These are phyloP conservation scores for Dicyrtoma fusca DNA, from an alignment of 2,888 invertebrate genomes.

Conservation along the genomic window DNA sequence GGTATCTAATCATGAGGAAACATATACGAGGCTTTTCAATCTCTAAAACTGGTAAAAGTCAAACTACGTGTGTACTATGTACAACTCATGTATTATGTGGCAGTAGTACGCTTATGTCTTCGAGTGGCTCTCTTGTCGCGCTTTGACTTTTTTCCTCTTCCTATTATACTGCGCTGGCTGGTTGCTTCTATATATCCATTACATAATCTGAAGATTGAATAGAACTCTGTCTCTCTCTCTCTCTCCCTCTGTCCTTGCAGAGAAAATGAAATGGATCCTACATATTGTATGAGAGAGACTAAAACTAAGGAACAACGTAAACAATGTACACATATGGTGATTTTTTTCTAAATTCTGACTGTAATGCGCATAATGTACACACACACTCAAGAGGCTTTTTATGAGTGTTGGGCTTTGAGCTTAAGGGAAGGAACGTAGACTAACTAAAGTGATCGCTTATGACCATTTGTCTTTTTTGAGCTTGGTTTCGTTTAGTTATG, in stretches of 20 bases:
- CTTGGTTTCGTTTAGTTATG: constrained; percentile 8
- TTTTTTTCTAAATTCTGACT: neutral
- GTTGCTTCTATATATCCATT: constrained; percentile 13
- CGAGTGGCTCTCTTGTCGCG: constrained; percentile 19
- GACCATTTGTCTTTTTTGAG: constrained; percentile 4
- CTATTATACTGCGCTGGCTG: neutral
- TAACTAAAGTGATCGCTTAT: neutral
- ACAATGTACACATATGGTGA: neutral
- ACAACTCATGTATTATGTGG: no score
- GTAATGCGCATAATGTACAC: no score
- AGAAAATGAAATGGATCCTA: neutral
- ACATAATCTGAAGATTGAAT: neutral
- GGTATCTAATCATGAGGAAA: constrained; percentile 33
- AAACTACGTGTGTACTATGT: constrained; percentile 22
- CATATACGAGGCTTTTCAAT: neutral
- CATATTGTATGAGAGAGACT: neutral
- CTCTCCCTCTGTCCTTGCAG: neutral
- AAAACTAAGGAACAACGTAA: no score
- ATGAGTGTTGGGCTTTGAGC: neutral
- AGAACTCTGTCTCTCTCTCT: neutral
- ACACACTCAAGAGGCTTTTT: no score
- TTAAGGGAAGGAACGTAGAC: neutral
- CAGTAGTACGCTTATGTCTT: constrained; percentile 6
- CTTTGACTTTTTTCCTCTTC: constrained; percentile 18
- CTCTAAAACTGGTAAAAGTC: constrained; percentile 27